Evolutionary conservation across 2,797 vertebrate species (phyloP).

Genomic region (Cryptoblepharus egeriae): DNA sequence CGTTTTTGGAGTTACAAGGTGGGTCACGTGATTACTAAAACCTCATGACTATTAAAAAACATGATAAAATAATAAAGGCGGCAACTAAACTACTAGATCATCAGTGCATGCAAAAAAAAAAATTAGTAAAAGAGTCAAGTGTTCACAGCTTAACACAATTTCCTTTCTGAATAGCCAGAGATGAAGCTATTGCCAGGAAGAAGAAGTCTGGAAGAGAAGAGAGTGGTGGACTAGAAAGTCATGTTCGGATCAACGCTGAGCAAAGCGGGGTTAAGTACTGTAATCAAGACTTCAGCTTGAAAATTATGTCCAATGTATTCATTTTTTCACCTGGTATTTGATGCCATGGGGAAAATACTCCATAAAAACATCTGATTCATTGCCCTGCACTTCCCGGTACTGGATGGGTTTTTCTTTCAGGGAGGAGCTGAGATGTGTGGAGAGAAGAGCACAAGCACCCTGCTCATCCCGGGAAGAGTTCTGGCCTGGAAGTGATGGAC

Average conservation of each 20-base stretch:
- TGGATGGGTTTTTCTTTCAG: constrained; percentile 87
- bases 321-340: constrained; percentile 86
- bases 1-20: too few relatives aligned
- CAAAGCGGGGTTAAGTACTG: neutral
- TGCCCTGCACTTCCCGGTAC: constrained; percentile 88
- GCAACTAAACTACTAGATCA: too few relatives aligned
- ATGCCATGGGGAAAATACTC: constrained; percentile 86
- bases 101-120: too few relatives aligned
- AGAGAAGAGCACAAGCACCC: constrained; percentile 88
- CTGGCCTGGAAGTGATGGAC: constrained; percentile 74
- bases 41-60: too few relatives aligned
- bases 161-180: too few relatives aligned
- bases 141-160: too few relatives aligned
- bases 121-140: too few relatives aligned
- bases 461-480: constrained; percentile 88
- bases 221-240: too few relatives aligned
- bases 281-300: neutral
- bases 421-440: constrained; percentile 87
- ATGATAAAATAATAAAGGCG: too few relatives aligned
- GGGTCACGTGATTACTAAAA: too few relatives aligned
- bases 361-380: constrained; percentile 88
- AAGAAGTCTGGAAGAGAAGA: too few relatives aligned
- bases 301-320: neutral
- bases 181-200: too few relatives aligned
- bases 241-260: neutral